A percentile compares a stretch with the other conserved stretches of the same genome.
phyloP scores from a whole-genome alignment of 2,113 vertebrate genomes.

The Lanius collurio region DNA sequence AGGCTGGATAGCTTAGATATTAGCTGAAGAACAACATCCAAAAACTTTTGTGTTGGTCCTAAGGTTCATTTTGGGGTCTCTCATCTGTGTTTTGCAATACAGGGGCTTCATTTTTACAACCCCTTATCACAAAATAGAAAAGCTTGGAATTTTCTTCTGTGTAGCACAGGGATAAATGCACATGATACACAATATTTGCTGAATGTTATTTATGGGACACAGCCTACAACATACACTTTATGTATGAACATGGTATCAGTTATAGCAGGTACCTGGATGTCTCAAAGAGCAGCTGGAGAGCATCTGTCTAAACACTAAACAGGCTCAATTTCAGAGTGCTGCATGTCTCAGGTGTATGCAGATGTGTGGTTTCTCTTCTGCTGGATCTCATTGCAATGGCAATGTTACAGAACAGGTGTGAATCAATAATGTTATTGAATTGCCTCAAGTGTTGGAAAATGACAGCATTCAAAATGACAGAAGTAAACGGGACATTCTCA shows the following conservation, averaged over 20 bases:
- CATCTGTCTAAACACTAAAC: not conserved
- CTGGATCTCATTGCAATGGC: not conserved
- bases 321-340: not conserved
- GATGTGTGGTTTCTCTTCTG: not conserved
- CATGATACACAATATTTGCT: not conserved
- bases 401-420: not conserved
- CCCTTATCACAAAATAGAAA: not conserved
- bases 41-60: not conserved
- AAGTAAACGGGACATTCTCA: not conserved
- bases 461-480: not conserved
- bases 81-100: not conserved
- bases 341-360: not conserved
- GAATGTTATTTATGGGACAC: no score
- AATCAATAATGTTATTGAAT: constrained; percentile 18
- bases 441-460: constrained; percentile 19
- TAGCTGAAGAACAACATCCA: not conserved
- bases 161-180: not conserved
- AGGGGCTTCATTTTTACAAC: not conserved
- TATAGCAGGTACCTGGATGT: not conserved
- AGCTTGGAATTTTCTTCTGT: not conserved
- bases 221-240: not conserved
- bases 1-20: not conserved
- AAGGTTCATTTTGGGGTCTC: not conserved
- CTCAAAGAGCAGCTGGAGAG: not conserved
- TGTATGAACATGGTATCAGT: fast-evolving